Evolutionary conservation across 2,888 invertebrate genomes (phyloP).

Genomic region (Mimumesa dahlbomi): DNA sequence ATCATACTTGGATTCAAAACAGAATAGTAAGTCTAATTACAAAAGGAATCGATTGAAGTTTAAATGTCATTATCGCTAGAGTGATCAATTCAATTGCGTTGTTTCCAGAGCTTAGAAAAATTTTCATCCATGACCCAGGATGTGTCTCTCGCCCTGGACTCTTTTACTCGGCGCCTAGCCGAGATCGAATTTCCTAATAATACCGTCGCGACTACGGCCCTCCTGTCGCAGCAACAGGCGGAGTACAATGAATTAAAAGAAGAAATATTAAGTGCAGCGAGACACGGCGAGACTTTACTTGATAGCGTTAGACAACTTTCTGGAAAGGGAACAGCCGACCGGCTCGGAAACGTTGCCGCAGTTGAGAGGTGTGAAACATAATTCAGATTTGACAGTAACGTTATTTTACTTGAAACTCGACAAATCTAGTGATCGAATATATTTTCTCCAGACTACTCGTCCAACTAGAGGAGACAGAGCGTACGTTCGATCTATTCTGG

Average conservation of each 20-base stretch:
- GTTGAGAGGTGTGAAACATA: constrained; percentile 93
- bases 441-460: constrained; percentile 87
- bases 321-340: constrained; percentile 83
- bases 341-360: constrained; percentile 93
- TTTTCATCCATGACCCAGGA: constrained; percentile 95
- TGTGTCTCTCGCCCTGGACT: constrained; percentile 92
- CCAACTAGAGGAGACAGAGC: constrained; percentile 96
- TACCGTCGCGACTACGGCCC: constrained; percentile 92
- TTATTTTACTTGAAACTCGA: not conserved
- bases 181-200: constrained; percentile 97
- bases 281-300: constrained; percentile 93
- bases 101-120: constrained; percentile 92
- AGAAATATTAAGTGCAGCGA: constrained; percentile 92
- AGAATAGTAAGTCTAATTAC: constrained; percentile 87
- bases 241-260: constrained; percentile 88
- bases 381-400: constrained; percentile 3
- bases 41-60: not conserved
- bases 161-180: constrained; percentile 92
- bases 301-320: constrained; percentile 86
- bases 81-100: not conserved
- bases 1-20: constrained; percentile 98
- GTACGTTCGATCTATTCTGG: constrained; percentile 97
- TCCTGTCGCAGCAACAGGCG: constrained; percentile 91
- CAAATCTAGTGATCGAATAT: not conserved
- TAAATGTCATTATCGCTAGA: not conserved